Evolutionary conservation across 2,888 invertebrate genomes (phyloP).

Genomic region (Meghimatium bilineatum): DNA sequence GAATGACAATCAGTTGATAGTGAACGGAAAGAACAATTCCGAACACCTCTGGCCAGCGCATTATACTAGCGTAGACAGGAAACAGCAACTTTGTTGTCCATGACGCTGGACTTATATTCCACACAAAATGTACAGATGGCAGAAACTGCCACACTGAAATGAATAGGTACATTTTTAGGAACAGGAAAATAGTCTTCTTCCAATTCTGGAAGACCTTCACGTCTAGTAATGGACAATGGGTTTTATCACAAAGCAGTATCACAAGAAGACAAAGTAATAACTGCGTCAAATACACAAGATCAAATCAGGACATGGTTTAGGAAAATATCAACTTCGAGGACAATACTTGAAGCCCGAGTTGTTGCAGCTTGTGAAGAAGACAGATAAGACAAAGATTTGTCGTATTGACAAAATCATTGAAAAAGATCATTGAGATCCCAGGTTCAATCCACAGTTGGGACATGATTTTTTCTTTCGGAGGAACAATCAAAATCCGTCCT

Average conservation of each 20-base stretch:
- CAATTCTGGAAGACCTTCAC: not conserved
- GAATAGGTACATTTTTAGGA: not conserved
- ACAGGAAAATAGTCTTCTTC: not conserved
- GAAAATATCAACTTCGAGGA: not conserved
- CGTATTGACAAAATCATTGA: no score
- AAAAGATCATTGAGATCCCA: no score
- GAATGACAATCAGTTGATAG: not conserved
- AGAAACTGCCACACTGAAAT: not conserved
- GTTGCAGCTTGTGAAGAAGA: no score
- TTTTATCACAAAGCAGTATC: no score
- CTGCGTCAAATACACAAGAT: no score
- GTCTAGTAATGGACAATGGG: no score
- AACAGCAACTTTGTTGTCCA: not conserved
- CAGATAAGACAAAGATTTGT: no score
- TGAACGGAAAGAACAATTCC: not conserved
- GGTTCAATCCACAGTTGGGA: no score
- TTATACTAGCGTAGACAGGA: not conserved
- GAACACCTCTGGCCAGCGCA: not conserved
- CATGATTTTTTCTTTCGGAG: no score
- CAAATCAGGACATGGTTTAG: not conserved
- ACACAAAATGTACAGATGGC: not conserved
- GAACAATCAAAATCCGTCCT: no score
- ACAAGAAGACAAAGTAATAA: no score
- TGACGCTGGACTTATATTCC: slow-evolving; percentile 5
- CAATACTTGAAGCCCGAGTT: no score